Base-by-base conservation (phyloP, 2,888 invertebrate species). In the Aelia acuminata region DNA sequence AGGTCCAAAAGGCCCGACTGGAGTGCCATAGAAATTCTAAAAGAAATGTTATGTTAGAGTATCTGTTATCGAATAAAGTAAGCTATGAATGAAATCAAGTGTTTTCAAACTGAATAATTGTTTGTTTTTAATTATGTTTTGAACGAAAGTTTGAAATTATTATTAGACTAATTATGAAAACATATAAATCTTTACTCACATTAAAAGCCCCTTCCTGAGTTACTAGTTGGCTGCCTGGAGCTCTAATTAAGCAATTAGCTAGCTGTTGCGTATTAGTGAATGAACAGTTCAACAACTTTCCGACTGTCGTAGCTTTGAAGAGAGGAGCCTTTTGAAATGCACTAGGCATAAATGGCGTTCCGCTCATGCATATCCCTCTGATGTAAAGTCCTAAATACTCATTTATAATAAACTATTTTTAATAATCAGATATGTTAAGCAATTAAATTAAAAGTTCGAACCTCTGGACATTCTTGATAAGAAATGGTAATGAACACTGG, bases 321-420 rank as follows among this genome's bases (percentile, higher is more conserved):
- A 90, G 88, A 11, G 91, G 90, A 11, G 91, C 90, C 88, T 91
- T 91, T 3, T 90, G 90, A 5, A 91, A 87, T 18, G 91, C 90
- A 91, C 91, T 92, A 20, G 90, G 90, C 53, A 90, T 89, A 22
- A 92, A 89, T 7, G 91, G 91, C 13, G 91, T 91, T 20, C 92
- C 92, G 89, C 92, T 92, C 50, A 91, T 89, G 10, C 91, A 91
- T 26, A 92, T 91, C 11, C 91, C 92, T 85, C 91, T 90, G 57
- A 91, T 91, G 87, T 92, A 92, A 47, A 92, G 89, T 39, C 92
- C 91, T 90, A 49, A 13, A 85, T 63, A 43, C 43, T 47, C 80
- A 80, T 43, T 80, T 80, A 11, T 70, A 18, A 70, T 70, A 31
- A 70, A 35, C 31, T 70, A 70, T 31, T 18, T 70, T 35, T 70